Conservation (phyloP, 1,140 invertebrate genomes). For the Aphelenchoides avenae region DNA sequence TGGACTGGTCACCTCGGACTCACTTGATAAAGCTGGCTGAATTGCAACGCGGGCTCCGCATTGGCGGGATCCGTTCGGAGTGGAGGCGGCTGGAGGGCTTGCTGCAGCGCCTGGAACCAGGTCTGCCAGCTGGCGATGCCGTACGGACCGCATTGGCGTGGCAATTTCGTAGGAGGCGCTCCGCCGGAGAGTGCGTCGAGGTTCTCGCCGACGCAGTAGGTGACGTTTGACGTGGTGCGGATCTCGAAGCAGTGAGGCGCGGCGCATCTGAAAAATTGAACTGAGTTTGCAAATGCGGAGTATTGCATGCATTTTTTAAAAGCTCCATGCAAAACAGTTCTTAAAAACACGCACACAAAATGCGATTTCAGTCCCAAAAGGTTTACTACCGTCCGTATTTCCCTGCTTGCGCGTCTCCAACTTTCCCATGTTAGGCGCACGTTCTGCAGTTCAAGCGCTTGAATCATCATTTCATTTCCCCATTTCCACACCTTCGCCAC, state of each 20-base stretch:
- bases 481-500: too few species aligned
- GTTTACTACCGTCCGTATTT: too few species aligned
- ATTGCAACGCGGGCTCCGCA: conserved; percentile 55
- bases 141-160: conserved; percentile 36
- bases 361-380: too few species aligned
- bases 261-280: conserved; percentile 36
- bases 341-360: too few species aligned
- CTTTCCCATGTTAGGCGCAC: too few species aligned
- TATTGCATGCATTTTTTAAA: too few species aligned
- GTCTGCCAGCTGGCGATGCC: conserved; percentile 38
- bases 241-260: conserved; percentile 58
- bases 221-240: conserved; percentile 36
- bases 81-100: conserved; percentile 52
- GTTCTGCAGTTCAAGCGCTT: too few species aligned
- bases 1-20: neutral
- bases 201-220: conserved; percentile 58
- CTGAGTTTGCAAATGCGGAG: too few species aligned
- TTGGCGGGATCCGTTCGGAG: conserved; percentile 44
- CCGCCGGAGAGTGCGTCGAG: conserved; percentile 38
- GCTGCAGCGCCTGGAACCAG: conserved; percentile 53
- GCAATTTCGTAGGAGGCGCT: conserved; percentile 43
- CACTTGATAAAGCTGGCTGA: conserved; percentile 54
- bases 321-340: too few species aligned
- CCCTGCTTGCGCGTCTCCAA: too few species aligned
- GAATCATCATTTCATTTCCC: too few species aligned